Percentiles rank a stretch among this genome's conserved stretches.
phyloP scores from a whole-genome alignment of 1,140 invertebrate species.

The Drosophila pseudoananassae region DNA sequence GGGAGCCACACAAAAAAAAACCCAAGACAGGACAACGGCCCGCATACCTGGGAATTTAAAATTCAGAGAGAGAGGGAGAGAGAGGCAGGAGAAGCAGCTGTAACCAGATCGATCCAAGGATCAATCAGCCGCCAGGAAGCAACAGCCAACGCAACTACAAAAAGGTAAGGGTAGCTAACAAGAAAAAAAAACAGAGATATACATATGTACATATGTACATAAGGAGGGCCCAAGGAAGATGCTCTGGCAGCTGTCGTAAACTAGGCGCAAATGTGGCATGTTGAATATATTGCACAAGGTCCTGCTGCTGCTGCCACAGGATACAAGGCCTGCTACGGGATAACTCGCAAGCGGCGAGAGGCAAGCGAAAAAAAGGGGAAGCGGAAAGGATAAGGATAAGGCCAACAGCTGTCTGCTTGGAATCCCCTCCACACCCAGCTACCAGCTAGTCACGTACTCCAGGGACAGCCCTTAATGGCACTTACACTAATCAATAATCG shows the following conservation, averaged over 20 bases:
- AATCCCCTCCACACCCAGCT: slow-evolving; percentile 2
- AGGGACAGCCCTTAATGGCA: slow-evolving; percentile 49
- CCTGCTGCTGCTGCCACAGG: slow-evolving; percentile 22
- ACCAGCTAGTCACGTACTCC: slow-evolving; percentile 39
- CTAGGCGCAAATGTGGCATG: slow-evolving; percentile 60
- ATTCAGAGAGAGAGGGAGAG: background rate
- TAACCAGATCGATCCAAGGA: slow-evolving; percentile 68
- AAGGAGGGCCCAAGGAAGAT: slow-evolving; percentile 40
- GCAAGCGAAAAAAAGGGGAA: slow-evolving; percentile 19
- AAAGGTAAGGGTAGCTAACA: slow-evolving; percentile 62
- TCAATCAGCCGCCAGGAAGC: slow-evolving; percentile 69
- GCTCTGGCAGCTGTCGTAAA: slow-evolving; percentile 73
- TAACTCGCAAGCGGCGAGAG: slow-evolving; percentile 28
- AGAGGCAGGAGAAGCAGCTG: slow-evolving; percentile 47
- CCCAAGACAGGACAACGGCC: slow-evolving; percentile 31
- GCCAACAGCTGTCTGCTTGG: slow-evolving; percentile 63
- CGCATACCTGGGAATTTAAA: slow-evolving; percentile 43
- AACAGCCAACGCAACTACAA: slow-evolving; percentile 55
- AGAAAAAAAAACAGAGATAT: no score
- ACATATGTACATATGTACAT: no score
- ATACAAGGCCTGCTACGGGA: slow-evolving; percentile 36
- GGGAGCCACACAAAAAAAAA: slow-evolving; percentile 18
- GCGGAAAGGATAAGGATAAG: slow-evolving; percentile 41
- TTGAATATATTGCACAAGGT: slow-evolving; percentile 30
- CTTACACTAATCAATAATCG: slow-evolving; percentile 75